phyloP scores from a whole-genome alignment of 2,888 invertebrate species.

The Eudemis profundana region DNA sequence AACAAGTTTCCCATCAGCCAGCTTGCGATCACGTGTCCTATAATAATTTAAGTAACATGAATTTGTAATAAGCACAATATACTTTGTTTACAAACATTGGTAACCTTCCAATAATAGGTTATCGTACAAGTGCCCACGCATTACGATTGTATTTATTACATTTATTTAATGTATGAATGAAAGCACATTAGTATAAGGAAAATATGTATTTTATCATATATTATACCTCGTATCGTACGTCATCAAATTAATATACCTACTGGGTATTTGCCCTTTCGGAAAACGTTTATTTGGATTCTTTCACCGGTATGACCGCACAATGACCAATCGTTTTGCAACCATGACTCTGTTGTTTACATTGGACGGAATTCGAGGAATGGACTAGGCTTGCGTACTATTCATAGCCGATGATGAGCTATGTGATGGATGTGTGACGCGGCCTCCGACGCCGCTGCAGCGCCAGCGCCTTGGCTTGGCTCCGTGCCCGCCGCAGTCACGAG shows the following conservation, averaged over 20 bases:
- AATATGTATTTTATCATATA: slow-evolving; percentile 14
- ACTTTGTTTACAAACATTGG: slow-evolving; percentile 67
- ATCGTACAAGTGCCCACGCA: slow-evolving; percentile 58
- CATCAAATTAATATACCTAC: no score
- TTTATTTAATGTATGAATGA: slow-evolving; percentile 60
- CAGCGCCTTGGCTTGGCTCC: slow-evolving; percentile 49
- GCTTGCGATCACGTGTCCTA: slow-evolving; percentile 5
- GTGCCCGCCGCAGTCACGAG: slow-evolving; percentile 65
- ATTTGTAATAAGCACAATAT: slow-evolving; percentile 57
- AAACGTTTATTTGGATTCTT: not conserved
- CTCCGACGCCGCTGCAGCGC: slow-evolving; percentile 58
- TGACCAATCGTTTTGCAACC: slow-evolving; percentile 55
- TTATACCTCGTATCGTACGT: not conserved
- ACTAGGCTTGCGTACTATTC: slow-evolving; percentile 75
- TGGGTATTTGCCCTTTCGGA: not conserved
- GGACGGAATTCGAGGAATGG: slow-evolving; percentile 77
- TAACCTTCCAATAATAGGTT: slow-evolving; percentile 63
- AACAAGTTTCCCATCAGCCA: not conserved
- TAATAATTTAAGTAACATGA: slow-evolving; percentile 55
- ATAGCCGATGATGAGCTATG: slow-evolving; percentile 76
- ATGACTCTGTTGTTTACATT: slow-evolving; percentile 71
- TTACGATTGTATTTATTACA: slow-evolving; percentile 52
- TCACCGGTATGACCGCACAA: slow-evolving; percentile 44
- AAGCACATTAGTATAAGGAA: slow-evolving; percentile 25
- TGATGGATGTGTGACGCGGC: slow-evolving; percentile 81